These are phyloP conservation scores for Trimorus sp. DNA, from an alignment of 2,888 invertebrate genomes.

Conservation along the genomic window DNA sequence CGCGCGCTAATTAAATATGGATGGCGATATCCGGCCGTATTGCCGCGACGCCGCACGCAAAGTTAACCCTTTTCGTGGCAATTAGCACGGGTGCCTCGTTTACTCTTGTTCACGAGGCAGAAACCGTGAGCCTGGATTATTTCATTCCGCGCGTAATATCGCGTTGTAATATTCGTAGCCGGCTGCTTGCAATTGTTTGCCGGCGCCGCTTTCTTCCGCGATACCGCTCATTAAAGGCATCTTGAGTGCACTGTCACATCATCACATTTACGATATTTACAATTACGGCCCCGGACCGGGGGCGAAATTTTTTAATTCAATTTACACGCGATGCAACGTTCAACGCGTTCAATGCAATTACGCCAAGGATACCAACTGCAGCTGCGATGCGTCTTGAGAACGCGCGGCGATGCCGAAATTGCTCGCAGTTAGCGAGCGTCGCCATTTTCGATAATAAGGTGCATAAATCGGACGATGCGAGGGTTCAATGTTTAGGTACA, in stretches of 20 bases:
- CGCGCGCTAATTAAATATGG: constrained; percentile 77
- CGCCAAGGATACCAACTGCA: not conserved
- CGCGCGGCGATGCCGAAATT: not conserved
- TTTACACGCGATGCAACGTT: constrained; percentile 35
- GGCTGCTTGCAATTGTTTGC: constrained; percentile 79
- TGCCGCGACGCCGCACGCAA: constrained; percentile 68
- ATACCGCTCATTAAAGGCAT: constrained; percentile 68
- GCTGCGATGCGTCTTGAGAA: too few relatives aligned
- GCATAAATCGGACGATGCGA: too few relatives aligned
- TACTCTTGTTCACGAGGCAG: constrained; percentile 76
- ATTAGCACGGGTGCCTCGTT: constrained; percentile 78
- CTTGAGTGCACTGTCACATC: constrained; percentile 62
- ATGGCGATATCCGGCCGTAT: constrained; percentile 75
- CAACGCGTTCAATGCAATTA: constrained; percentile 9
- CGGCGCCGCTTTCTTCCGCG: constrained; percentile 68
- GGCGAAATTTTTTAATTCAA: constrained; percentile 45
- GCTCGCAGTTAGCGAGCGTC: too few relatives aligned
- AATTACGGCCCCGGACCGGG: constrained; percentile 16
- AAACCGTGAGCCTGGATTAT: constrained; percentile 76
- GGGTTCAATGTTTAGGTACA: too few relatives aligned
- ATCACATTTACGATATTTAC: constrained; percentile 56
- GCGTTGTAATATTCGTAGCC: constrained; percentile 79
- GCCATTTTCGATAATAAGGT: too few relatives aligned
- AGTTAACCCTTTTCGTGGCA: constrained; percentile 79
- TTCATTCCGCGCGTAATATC: constrained; percentile 79